Evolutionary conservation across 2,113 vertebrate genomes (phyloP).

Genomic region (Callorhinus ursinus): DNA sequence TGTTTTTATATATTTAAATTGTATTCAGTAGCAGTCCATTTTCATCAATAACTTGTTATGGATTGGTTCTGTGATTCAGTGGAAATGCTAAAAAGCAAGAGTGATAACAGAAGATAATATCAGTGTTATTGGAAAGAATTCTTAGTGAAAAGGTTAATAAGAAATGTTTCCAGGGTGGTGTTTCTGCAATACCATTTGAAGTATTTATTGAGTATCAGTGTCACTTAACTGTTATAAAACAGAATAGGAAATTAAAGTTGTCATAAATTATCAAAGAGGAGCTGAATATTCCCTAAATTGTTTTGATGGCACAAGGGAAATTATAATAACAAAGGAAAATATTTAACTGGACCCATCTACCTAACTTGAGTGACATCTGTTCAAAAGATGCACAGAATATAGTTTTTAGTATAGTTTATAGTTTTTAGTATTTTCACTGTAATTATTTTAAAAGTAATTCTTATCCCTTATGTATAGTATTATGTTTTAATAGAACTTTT

Average conservation of each 20-base stretch:
- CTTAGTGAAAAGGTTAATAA: slow-evolving; percentile 24
- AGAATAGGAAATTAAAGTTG: slow-evolving; percentile 58
- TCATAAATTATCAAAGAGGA: slow-evolving; percentile 64
- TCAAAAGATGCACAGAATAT: slow-evolving; percentile 25
- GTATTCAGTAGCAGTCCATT: slow-evolving; percentile 6
- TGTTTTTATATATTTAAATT: slow-evolving; percentile 30
- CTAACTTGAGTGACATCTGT: neutral
- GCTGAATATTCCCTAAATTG: neutral
- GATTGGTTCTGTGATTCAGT: neutral
- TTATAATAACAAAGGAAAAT: slow-evolving; percentile 47
- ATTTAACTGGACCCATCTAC: neutral
- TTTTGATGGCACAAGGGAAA: slow-evolving; percentile 44
- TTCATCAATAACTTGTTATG: neutral
- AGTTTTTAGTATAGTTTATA: neutral
- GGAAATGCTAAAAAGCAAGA: slow-evolving; percentile 29
- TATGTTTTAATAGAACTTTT: slow-evolving; percentile 41
- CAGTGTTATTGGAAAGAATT: slow-evolving; percentile 13
- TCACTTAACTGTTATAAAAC: slow-evolving; percentile 67
- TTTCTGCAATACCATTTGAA: slow-evolving; percentile 67
- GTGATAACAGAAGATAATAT: neutral
- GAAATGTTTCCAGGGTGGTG: slow-evolving; percentile 30
- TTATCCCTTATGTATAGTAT: neutral
- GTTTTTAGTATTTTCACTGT: neutral
- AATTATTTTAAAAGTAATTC: slow-evolving; percentile 54
- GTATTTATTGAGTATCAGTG: slow-evolving; percentile 66